Evolutionary conservation across 2,113 vertebrate species (phyloP).

Genomic region (Mola mola): DNA sequence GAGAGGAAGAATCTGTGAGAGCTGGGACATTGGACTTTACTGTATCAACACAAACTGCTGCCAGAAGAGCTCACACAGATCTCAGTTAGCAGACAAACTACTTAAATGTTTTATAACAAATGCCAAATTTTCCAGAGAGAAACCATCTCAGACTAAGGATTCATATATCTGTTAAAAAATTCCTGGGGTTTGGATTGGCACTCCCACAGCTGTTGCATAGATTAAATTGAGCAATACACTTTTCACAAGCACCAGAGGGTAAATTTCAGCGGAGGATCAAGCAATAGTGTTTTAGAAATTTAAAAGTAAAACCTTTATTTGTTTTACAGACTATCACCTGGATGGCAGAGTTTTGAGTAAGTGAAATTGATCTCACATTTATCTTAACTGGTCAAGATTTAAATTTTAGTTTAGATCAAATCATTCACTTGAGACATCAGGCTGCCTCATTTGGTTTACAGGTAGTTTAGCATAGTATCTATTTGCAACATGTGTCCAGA

Average conservation of each 20-base stretch:
- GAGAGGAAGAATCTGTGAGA: neutral
- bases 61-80: neutral
- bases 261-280: neutral
- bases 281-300: no score
- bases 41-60: neutral
- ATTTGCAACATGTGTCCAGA: neutral
- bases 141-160: neutral
- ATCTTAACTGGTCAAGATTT: no score
- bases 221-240: constrained; percentile 3
- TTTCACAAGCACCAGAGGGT: neutral
- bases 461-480: no score
- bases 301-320: no score
- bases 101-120: no score
- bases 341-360: no score
- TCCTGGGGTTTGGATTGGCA: neutral
- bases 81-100: neutral
- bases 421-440: no score
- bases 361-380: no score
- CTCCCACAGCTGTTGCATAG: constrained; percentile 17
- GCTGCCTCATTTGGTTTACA: no score
- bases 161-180: neutral
- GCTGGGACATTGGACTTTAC: neutral
- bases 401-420: no score
- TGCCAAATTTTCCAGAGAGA: no score
- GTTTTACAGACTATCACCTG: no score